These are phyloP conservation scores for Idaea biselata DNA, from an alignment of 2,888 invertebrate species.

Conservation along the genomic window DNA sequence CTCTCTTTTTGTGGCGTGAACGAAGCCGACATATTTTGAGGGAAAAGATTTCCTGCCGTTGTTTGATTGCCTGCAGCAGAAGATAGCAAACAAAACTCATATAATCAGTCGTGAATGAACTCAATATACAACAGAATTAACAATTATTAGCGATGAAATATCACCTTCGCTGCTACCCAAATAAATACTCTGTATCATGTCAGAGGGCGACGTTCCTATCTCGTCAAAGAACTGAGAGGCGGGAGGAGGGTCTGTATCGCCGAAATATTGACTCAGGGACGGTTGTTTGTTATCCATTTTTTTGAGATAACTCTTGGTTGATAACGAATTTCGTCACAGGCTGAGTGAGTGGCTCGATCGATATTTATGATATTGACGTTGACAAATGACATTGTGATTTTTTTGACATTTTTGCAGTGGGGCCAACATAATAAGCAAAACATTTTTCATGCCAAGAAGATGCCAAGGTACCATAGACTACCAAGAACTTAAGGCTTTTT, in stretches of 20 bases:
- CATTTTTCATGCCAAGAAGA: not conserved
- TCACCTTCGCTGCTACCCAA: conserved; percentile 65
- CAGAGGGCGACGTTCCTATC: conserved; percentile 71
- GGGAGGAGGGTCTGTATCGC: conserved; percentile 62
- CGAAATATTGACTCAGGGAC: conserved; percentile 81
- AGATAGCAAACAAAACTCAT: conserved; percentile 3
- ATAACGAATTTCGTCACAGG: not conserved
- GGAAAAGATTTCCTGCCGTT: conserved; percentile 45
- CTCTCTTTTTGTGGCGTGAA: conserved; percentile 48
- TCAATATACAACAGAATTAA: conserved; percentile 6
- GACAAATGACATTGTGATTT: not conserved
- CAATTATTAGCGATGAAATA: conserved; percentile 16
- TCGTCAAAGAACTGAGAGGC: conserved; percentile 76
- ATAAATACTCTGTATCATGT: conserved; percentile 74
- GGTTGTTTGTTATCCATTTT: conserved; percentile 73
- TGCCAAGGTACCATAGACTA: not conserved
- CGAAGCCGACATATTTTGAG: conserved; percentile 53
- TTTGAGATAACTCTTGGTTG: not conserved
- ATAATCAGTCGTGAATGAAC: not conserved
- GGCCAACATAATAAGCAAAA: not conserved
- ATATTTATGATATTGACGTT: not conserved
- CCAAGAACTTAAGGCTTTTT: not conserved
- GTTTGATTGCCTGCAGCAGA: conserved; percentile 40
- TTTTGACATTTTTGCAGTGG: not conserved
- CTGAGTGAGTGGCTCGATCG: conserved; percentile 11